Evolutionary conservation across 2,113 vertebrate species (phyloP), one percentile per base, ranked within the genome.

Genomic region (Formicarius rufipectus): DNA sequence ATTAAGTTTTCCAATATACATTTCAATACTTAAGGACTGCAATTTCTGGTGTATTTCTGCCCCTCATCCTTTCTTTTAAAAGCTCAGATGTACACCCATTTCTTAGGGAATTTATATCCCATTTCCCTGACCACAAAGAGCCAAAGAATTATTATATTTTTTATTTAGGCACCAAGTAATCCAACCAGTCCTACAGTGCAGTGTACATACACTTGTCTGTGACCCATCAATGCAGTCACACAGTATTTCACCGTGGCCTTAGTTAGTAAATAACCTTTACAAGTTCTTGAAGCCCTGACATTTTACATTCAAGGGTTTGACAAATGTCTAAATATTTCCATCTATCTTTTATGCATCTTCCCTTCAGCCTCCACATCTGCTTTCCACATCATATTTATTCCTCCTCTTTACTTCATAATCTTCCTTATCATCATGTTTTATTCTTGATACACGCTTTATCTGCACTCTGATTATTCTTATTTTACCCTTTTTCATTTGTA

Each of bases 271-370:
- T 95, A 96, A 75, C 88, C 87, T 49, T 33, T 71, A 75, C 52
- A 44, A 73, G 80, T 80, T 93, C 95, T 78, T 31, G 66, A 94
- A 95, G 76, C 87, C 62, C 63, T 71, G 79, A 79, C 82, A 88
- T 73, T 76, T 75, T 33, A 73, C 87, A 90, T 84, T 42, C 67
- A 85, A 81, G 59, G 72, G 73, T 95, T 82, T 95, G 94, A 95
- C 93, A 97, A 97, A 87, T 50, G 64, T 14, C 44, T 89, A 75
- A 80, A 58, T 94, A 93, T 97, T 97, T 94, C 76, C 91, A 94
- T 92, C 73, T 87, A 56, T 90, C 86, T 91, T 86, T 79, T 59
- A 47, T 69, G 17, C 59, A 30, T 82, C 47, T 94, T 91, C 86
- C 72, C 73, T 78, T 90, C 73, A 88, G 31, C 40, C 83, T 85